phyloP scores from a whole-genome alignment of 2,888 invertebrate genomes.

The Dascillus cervinus region DNA sequence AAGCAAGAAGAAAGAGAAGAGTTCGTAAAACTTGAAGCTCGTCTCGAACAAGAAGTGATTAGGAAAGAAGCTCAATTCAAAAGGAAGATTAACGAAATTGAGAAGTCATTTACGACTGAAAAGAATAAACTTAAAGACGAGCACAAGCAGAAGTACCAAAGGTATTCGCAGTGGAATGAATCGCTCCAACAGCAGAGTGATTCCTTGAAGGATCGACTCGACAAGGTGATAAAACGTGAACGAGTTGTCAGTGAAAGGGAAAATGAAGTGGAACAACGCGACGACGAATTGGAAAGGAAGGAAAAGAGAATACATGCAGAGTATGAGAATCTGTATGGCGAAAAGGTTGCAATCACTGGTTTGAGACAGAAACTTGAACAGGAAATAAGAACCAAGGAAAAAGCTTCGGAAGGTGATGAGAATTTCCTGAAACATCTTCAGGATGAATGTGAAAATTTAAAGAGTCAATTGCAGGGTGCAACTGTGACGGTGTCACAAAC shows the following conservation, averaged over 20 bases:
- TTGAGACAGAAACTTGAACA: constrained; percentile 3
- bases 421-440: constrained; percentile 8
- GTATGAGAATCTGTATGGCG: neutral
- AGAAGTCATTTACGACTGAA: constrained; percentile 23
- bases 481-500: constrained; percentile 6
- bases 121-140: constrained; percentile 22
- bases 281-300: constrained; percentile 6
- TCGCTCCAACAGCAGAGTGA: constrained; percentile 8
- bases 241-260: constrained; percentile 11
- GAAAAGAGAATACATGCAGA: constrained; percentile 5
- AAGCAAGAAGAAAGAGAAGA: constrained; percentile 11
- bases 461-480: constrained; percentile 8
- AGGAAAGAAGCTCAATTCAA: constrained; percentile 22
- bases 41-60: constrained; percentile 19
- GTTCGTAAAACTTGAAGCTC: constrained; percentile 9
- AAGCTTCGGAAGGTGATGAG: constrained; percentile 7
- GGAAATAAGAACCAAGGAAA: constrained; percentile 4
- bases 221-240: constrained; percentile 6
- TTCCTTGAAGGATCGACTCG: constrained; percentile 5
- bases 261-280: constrained; percentile 10
- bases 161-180: constrained; percentile 6
- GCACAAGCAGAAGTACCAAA: constrained; percentile 10
- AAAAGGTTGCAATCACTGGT: constrained; percentile 2
- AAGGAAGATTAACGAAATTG: constrained; percentile 20
- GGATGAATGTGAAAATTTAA: constrained; percentile 9